Evolutionary conservation across 1,140 invertebrate genomes (phyloP), one percentile per base, ranked within the genome.

Genomic region (Cydia pomonella): DNA sequence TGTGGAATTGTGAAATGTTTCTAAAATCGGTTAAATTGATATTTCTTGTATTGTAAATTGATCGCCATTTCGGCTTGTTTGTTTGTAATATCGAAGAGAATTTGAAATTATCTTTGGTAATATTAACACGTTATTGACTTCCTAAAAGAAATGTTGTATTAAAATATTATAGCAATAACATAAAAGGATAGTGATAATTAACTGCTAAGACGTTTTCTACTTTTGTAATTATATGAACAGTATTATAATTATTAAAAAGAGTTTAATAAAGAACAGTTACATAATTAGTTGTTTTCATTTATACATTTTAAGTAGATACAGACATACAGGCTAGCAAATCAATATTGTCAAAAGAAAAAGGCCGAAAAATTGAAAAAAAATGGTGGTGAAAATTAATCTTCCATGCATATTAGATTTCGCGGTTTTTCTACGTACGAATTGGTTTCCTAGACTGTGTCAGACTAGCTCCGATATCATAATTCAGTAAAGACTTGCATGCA

Each of bases 51-150:
- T 53, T 53, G 50, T 59, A 23, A 23, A 2, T 59, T 59, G 50
- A 59, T n/a, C n/a, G 64, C 64, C 64, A 69, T 38, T 69, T 69
- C 64, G 64, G 64, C 64, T 69, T 69, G 64, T 69, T 69, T 69
- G 64, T 69, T 59, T 23, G 53, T 59, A 59, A n/a, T n/a, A n/a
- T n/a, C n/a, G n/a, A n/a, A n/a, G n/a, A n/a, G n/a, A n/a, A n/a
- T n/a, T n/a, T n/a, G n/a, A n/a, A n/a, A n/a, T n/a, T n/a, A n/a
- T n/a, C n/a, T n/a, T n/a, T n/a, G n/a, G n/a, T n/a, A n/a, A 21
- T 9, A 59, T 6, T 59, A 59, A 59, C 47, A 50, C 47, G 47
- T 59, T 53, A 59, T 59, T 59, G 18, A 59, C 64, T 69, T 69
- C 29, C 5, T 69, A 69, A 27, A 27, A 66, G 27, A 38, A 33